Evolutionary conservation across 2,888 invertebrate genomes (phyloP).

Genomic region (Spatulosminthurus flaviceps): DNA sequence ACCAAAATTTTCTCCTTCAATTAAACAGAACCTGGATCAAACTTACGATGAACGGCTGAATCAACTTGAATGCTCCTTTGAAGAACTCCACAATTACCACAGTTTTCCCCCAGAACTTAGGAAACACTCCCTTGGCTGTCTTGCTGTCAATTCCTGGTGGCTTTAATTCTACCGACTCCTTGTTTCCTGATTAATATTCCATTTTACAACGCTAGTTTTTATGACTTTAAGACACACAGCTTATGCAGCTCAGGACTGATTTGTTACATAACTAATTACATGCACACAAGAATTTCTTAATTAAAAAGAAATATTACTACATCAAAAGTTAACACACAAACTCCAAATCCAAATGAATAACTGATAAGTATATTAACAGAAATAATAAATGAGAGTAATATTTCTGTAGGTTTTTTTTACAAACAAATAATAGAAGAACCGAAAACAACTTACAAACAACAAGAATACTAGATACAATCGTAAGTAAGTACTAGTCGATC

Average conservation of each 20-base stretch:
- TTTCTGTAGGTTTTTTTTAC: no score
- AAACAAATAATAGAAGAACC: no score
- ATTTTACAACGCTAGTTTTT: no score
- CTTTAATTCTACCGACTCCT: neutral
- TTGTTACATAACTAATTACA: no score
- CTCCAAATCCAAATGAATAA: no score
- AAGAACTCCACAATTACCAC: constrained; percentile 45
- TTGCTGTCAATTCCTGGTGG: neutral
- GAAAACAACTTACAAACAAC: neutral
- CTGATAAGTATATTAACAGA: no score
- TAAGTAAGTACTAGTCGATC: neutral
- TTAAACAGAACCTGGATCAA: constrained; percentile 11
- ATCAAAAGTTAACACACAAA: no score
- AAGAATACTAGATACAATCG: neutral
- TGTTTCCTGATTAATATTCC: neutral
- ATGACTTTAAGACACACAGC: no score
- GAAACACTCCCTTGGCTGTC: neutral
- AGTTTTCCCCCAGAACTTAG: neutral
- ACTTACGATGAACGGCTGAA: constrained; percentile 48
- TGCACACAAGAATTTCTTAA: no score
- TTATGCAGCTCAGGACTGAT: no score
- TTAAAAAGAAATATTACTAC: no score
- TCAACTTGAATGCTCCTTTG: constrained; percentile 45
- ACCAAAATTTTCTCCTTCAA: constrained; percentile 4
- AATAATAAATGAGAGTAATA: no score